These are phyloP conservation scores for Gobionotothen gibberifrons DNA, from an alignment of 2,797 vertebrate genomes.

Conservation along the genomic window DNA sequence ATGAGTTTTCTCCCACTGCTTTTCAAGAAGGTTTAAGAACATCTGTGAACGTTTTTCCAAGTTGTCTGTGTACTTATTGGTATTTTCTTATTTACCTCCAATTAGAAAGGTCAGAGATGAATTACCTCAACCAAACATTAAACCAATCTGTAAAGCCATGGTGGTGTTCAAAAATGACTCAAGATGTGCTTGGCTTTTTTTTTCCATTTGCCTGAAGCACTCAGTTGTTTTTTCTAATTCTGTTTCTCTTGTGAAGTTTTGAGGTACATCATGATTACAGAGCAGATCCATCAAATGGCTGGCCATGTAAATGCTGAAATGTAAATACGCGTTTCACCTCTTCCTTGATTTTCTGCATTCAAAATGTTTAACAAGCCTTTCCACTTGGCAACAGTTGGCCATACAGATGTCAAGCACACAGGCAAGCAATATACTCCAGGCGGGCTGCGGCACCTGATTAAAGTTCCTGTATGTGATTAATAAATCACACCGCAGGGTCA, in stretches of 20 bases:
- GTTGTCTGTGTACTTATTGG: conserved; percentile 63
- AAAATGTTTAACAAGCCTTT: conserved; percentile 37
- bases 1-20: conserved; percentile 26
- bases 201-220: conserved; percentile 61
- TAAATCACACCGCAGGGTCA: conserved; percentile 68
- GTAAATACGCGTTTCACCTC: conserved; percentile 46
- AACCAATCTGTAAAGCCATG: conserved; percentile 59
- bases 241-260: conserved; percentile 36
- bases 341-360: conserved; percentile 34
- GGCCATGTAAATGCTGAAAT: conserved; percentile 51
- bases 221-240: conserved; percentile 41
- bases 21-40: conserved; percentile 44
- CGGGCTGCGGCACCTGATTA: conserved; percentile 57
- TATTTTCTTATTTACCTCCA: conserved; percentile 71
- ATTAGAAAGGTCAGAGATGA: conserved; percentile 59
- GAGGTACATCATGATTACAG: conserved; percentile 46
- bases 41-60: conserved; percentile 65
- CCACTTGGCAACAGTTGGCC: conserved; percentile 36
- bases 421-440: conserved; percentile 36
- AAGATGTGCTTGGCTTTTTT: conserved; percentile 56
- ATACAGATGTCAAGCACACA: conserved; percentile 62
- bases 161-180: conserved; percentile 66
- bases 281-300: conserved; percentile 50
- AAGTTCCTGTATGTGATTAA: conserved; percentile 71
- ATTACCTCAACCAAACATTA: conserved; percentile 63